phyloP scores from a whole-genome alignment of 2,888 invertebrate species.

The Mythimna vitellina region DNA sequence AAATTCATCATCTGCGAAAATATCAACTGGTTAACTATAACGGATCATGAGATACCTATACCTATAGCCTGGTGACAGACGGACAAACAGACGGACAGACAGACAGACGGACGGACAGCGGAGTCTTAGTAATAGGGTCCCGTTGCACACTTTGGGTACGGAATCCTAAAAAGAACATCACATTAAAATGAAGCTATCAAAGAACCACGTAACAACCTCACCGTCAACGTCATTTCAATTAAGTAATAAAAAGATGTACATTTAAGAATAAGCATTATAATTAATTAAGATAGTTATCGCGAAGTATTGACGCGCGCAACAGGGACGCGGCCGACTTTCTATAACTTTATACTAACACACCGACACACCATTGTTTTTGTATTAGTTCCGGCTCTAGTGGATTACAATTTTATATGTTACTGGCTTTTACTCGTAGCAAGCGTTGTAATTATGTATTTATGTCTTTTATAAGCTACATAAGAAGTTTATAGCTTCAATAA shows the following conservation, averaged over 20 bases:
- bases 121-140: no score
- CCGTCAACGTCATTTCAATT: conserved; percentile 3
- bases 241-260: conserved; percentile 21
- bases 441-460: not conserved
- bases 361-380: conserved; percentile 13
- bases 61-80: no score
- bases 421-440: conserved; percentile 27
- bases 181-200: not conserved
- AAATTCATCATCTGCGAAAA: no score
- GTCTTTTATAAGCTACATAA: no score
- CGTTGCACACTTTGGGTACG: no score
- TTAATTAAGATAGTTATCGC: conserved; percentile 57
- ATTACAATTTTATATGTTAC: conserved; percentile 40
- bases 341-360: conserved; percentile 40
- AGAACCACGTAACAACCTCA: conserved; percentile 8
- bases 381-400: conserved; percentile 48
- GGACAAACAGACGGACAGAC: no score
- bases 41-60: no score
- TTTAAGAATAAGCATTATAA: conserved; percentile 30
- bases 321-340: conserved; percentile 59
- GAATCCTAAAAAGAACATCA: not conserved
- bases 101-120: no score
- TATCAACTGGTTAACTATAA: no score
- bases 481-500: no score
- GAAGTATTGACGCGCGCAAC: conserved; percentile 47